Conservation (phyloP, 2,888 invertebrate genomes). For the Hydriomena furcata region DNA sequence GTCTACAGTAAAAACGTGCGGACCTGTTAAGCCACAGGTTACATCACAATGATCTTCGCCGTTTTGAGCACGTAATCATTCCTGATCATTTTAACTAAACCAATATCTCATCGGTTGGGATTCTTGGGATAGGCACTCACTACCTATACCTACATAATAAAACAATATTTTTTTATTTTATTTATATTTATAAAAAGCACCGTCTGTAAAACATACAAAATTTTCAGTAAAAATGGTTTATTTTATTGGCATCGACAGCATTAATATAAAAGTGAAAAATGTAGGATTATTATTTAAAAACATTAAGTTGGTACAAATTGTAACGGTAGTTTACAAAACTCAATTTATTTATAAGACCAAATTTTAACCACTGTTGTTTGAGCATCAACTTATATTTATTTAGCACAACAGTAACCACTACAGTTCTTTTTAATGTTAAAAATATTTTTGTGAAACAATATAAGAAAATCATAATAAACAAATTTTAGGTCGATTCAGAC, state of each 20-base stretch:
- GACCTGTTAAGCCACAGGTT: no score
- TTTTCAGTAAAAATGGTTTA: constrained; percentile 70
- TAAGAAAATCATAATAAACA: constrained; percentile 24
- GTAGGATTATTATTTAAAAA: constrained; percentile 35
- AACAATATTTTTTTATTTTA: constrained; percentile 42
- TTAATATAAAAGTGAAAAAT: constrained; percentile 71
- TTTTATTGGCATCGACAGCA: constrained; percentile 73
- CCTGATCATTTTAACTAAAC: no score
- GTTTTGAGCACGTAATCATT: no score
- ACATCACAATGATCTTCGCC: no score
- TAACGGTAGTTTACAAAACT: constrained; percentile 34
- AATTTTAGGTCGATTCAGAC: constrained; percentile 49
- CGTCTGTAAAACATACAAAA: constrained; percentile 81
- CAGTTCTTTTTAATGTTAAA: constrained; percentile 44
- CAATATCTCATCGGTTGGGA: no score
- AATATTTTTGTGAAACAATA: constrained; percentile 10
- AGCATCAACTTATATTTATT: constrained; percentile 52
- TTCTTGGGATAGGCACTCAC: no score
- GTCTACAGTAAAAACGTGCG: no score
- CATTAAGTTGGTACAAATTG: constrained; percentile 62
- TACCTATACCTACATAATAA: constrained; percentile 1
- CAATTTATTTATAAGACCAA: constrained; percentile 44
- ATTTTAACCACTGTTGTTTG: constrained; percentile 58
- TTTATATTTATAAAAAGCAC: constrained; percentile 82
- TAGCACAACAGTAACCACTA: constrained; percentile 50